Conservation (phyloP, 2,888 invertebrate genomes). For the Leptarthrus brevirostris region DNA sequence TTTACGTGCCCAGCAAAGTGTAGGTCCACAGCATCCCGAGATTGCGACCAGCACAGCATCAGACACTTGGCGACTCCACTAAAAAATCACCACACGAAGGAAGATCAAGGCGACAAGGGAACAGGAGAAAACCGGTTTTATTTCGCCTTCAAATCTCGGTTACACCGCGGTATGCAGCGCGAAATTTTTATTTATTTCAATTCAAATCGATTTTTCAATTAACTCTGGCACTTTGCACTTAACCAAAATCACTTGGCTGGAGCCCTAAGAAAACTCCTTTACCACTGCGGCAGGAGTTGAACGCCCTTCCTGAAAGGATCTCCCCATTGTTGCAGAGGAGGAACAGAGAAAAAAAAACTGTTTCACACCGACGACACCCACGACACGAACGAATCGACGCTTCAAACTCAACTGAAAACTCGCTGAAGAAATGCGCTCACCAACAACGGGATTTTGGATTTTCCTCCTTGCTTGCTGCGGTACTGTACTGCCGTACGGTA, state of each 20-base stretch:
- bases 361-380: conserved; percentile 14
- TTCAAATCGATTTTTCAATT: conserved; percentile 35
- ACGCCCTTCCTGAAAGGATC: conserved; percentile 47
- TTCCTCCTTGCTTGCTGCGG: too few relatives aligned
- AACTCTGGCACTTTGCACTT: conserved; percentile 29
- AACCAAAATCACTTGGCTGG: neutral
- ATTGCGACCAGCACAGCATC: neutral
- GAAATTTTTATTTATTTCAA: conserved; percentile 15
- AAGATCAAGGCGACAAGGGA: conserved; percentile 2
- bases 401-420: conserved; percentile 29
- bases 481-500: too few relatives aligned
- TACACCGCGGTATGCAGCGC: conserved; percentile 33
- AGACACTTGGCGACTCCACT: neutral
- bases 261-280: neutral
- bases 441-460: too few relatives aligned
- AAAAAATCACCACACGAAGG: neutral
- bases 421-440: too few relatives aligned
- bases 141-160: conserved; percentile 41
- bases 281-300: conserved; percentile 41
- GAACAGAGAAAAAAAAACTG: conserved; percentile 21
- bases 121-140: conserved; percentile 32
- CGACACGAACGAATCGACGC: conserved; percentile 7
- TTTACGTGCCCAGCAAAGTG: conserved; percentile 4
- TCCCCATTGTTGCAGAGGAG: conserved; percentile 35
- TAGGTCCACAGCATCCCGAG: conserved; percentile 42